phyloP scores from a whole-genome alignment of 2,888 invertebrate genomes.

The Drosophila koepferae region DNA sequence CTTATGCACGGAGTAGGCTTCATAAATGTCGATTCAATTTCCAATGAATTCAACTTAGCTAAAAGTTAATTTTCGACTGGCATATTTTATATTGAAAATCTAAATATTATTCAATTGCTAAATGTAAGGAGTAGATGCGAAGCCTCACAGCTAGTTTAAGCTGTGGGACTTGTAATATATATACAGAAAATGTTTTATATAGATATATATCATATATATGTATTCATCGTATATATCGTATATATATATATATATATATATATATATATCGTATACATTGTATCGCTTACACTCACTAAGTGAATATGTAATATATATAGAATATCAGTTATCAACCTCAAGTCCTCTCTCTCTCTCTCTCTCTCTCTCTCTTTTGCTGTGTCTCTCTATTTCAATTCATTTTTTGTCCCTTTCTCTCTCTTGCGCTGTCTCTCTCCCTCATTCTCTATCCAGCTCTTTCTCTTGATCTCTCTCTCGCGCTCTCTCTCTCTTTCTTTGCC shows the following conservation, averaged over 20 bases:
- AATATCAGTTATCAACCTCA: background rate
- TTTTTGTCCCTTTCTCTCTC: no score
- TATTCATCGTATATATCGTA: background rate
- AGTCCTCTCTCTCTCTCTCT: background rate
- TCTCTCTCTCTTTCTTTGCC: no score
- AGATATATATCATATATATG: no score
- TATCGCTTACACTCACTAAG: background rate
- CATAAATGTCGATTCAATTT: constrained; percentile 1
- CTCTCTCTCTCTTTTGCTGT: background rate
- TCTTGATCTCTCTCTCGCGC: no score
- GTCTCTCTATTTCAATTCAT: background rate
- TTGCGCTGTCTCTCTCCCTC: no score
- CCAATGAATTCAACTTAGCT: background rate
- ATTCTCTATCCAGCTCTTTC: no score
- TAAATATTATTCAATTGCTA: background rate
- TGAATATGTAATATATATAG: background rate
- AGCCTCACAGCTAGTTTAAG: no score
- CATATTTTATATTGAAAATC: background rate
- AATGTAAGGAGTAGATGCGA: no score
- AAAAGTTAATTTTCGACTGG: background rate
- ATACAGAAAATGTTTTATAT: no score
- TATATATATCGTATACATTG: background rate
- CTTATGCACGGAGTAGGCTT: background rate
- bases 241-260: no score
- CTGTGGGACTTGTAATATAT: no score